These are phyloP conservation scores for Urosaurus nigricauda DNA, from an alignment of 2,797 vertebrate genomes.

Conservation along the genomic window DNA sequence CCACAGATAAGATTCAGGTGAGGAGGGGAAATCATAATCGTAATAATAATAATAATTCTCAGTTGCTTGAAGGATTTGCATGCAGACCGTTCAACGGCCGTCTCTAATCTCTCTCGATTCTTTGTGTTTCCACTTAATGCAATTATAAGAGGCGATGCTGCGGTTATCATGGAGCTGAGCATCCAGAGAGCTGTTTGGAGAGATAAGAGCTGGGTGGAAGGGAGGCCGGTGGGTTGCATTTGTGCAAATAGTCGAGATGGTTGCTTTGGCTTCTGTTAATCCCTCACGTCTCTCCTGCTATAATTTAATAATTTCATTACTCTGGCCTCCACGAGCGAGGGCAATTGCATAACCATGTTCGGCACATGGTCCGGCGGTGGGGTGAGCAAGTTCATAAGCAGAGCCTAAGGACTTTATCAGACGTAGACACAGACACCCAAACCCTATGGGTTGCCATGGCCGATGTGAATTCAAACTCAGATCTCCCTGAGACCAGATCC, in stretches of 20 bases:
- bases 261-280: conserved; percentile 11
- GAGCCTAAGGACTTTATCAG: background rate
- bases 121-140: conserved; percentile 68
- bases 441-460: too few species aligned
- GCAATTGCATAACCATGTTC: background rate
- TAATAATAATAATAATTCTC: background rate
- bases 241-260: background rate
- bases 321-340: background rate
- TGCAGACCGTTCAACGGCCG: conserved; percentile 12
- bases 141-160: conserved; percentile 20
- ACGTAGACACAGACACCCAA: too few species aligned
- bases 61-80: conserved; percentile 18
- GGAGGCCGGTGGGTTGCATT: background rate
- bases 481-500: too few species aligned
- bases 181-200: conserved; percentile 14
- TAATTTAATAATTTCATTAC: conserved; percentile 31
- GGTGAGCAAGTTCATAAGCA: background rate
- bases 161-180: background rate
- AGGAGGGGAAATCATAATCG: background rate
- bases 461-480: too few species aligned
- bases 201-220: conserved; percentile 25
- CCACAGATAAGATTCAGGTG: conserved; percentile 4
- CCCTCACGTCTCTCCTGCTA: conserved; percentile 9
- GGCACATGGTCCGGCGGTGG: background rate
- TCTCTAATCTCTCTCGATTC: conserved; percentile 51